Percentiles rank a stretch among this genome's conserved stretches.
phyloP scores from a whole-genome alignment of 2,888 invertebrate genomes.

The Cremastinae sp. region DNA sequence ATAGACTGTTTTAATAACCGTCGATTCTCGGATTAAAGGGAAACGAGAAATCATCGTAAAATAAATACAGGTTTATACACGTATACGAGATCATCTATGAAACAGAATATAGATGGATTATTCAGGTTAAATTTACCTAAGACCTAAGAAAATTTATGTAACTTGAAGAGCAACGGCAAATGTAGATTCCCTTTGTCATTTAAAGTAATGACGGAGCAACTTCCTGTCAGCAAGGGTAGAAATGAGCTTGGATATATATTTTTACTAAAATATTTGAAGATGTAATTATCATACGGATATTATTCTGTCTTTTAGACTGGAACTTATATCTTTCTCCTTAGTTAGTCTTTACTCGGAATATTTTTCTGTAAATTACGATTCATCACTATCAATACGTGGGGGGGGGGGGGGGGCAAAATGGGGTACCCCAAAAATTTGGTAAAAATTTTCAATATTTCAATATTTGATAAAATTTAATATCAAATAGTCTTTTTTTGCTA shows the following conservation, averaged over 20 bases:
- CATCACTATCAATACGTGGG: too few species aligned
- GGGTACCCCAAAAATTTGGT: too few species aligned
- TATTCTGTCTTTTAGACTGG: constrained; percentile 63
- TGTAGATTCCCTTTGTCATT: constrained; percentile 54
- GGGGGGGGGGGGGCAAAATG: too few species aligned
- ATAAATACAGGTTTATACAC: constrained; percentile 25
- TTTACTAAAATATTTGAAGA: constrained; percentile 74
- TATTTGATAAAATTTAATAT: too few species aligned
- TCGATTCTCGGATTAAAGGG: constrained; percentile 33
- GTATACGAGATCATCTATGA: constrained; percentile 12
- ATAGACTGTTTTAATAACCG: constrained; percentile 51
- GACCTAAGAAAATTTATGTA: constrained; percentile 34
- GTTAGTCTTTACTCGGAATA: constrained; percentile 59
- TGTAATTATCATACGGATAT: constrained; percentile 77
- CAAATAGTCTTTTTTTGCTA: too few species aligned
- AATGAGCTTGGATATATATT: constrained; percentile 72
- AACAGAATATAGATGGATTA: constrained; percentile 45
- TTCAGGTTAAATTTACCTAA: constrained; percentile 57
- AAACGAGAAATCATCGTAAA: constrained; percentile 39
- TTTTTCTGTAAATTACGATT: constrained; percentile 72
- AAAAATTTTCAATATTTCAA: too few species aligned
- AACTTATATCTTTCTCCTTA: constrained; percentile 64
- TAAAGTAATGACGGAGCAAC: constrained; percentile 8
- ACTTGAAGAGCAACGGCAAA: constrained; percentile 21
- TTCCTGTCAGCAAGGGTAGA: constrained; percentile 47